Conservation (phyloP, 2,888 invertebrate genomes). For the Chrysodeixis includens region DNA sequence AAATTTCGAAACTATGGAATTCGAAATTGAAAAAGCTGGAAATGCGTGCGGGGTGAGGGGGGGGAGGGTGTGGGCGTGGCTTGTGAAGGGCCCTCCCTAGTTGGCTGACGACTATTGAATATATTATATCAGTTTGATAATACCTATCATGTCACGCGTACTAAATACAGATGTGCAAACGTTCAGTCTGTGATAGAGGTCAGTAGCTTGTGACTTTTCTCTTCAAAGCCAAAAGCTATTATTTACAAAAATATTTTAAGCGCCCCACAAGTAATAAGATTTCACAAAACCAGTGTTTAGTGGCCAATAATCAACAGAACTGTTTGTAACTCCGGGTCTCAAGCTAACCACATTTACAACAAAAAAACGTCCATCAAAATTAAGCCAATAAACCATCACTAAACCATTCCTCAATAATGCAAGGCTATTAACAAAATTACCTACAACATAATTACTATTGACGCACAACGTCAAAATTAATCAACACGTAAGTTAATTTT, state of each 20-base stretch:
- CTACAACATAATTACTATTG: constrained; percentile 45
- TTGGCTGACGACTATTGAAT: constrained; percentile 56
- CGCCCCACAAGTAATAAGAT: no score
- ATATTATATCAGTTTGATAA: constrained; percentile 60
- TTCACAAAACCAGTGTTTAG: no score
- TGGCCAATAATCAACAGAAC: no score
- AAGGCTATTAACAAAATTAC: constrained; percentile 51
- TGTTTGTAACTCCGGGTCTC: no score
- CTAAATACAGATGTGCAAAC: constrained; percentile 1
- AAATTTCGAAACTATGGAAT: constrained; percentile 74
- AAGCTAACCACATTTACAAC: no score
- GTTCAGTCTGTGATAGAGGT: no score
- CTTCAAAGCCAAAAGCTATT: no score
- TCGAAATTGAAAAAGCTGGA: constrained; percentile 76
- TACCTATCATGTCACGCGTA: constrained; percentile 36
- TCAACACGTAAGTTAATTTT: constrained; percentile 54
- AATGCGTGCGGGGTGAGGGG: constrained; percentile 64
- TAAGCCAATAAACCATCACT: constrained; percentile 12
- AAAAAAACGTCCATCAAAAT: not conserved
- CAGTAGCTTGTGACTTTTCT: no score
- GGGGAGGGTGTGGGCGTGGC: constrained; percentile 75
- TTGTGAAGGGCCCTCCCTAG: constrained; percentile 67
- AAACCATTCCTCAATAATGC: constrained; percentile 30
- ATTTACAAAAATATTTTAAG: no score
- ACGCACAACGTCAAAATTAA: constrained; percentile 53